These are phyloP conservation scores for Halcyon badia DNA, from an alignment of 2,797 vertebrate species.

Conservation along the genomic window DNA sequence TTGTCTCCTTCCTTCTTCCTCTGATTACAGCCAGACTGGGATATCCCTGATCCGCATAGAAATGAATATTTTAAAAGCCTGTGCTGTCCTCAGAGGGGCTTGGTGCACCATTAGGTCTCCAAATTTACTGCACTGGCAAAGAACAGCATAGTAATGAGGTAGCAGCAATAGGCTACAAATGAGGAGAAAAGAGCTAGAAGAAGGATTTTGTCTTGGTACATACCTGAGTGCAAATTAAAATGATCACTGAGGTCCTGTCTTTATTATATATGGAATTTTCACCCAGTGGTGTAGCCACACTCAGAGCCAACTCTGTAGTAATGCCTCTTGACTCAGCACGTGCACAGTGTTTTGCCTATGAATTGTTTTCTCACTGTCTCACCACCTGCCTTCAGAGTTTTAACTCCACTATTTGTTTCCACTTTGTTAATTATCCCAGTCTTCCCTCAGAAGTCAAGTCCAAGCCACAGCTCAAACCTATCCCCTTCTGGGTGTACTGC, in stretches of 20 bases:
- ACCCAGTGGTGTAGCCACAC: neutral
- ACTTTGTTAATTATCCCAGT: neutral
- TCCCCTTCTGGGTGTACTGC: neutral
- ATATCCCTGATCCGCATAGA: conserved; percentile 72
- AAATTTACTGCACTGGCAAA: conserved; percentile 61
- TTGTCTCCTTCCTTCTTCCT: conserved; percentile 51
- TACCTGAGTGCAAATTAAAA: neutral
- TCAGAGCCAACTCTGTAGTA: neutral
- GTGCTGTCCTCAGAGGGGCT: conserved; percentile 37
- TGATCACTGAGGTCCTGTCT: neutral
- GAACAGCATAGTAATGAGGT: conserved; percentile 32
- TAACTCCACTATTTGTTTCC: neutral
- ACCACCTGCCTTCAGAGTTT: neutral
- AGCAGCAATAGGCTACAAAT: neutral
- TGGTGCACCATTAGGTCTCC: conserved; percentile 44
- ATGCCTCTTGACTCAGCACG: neutral
- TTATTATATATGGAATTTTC: neutral
- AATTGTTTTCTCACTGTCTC: neutral
- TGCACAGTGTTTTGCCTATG: neutral
- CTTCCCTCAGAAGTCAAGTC: neutral
- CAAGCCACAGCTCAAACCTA: neutral
- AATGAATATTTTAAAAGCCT: conserved; percentile 70
- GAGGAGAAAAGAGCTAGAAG: neutral
- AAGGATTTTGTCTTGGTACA: neutral
- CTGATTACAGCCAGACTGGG: conserved; percentile 61